Percentiles rank a stretch among this genome's conserved stretches.
Evolutionary conservation across 2,888 invertebrate species (phyloP).

Genomic region (Melieria omissa): DNA sequence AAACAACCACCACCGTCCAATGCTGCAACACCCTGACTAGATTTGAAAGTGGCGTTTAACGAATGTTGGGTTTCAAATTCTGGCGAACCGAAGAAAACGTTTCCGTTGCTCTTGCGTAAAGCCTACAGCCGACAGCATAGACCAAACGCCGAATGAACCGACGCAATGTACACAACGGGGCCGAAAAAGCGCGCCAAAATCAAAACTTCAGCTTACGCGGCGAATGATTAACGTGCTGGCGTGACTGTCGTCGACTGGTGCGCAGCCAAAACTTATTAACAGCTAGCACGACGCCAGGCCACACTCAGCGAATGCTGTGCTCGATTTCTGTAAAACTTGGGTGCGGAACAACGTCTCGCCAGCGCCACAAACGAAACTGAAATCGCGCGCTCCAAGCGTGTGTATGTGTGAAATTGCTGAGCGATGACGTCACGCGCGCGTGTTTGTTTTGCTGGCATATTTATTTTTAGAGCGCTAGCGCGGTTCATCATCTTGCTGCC

Average conservation of each 20-base stretch:
- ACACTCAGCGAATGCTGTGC: slow-evolving; percentile 11
- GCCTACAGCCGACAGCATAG: too few relatives aligned
- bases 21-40: too few relatives aligned
- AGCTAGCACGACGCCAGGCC: slow-evolving; percentile 17
- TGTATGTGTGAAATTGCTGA: slow-evolving; percentile 8
- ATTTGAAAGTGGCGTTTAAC: too few relatives aligned
- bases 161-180: background rate
- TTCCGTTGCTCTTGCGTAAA: too few relatives aligned
- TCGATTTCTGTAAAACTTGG: too few relatives aligned
- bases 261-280: background rate
- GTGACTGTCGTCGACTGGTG: too few relatives aligned
- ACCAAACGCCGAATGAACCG: too few relatives aligned
- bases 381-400: background rate
- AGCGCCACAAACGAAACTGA: slow-evolving; percentile 8
- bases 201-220: background rate
- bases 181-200: slow-evolving; percentile 27
- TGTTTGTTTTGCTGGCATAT: slow-evolving; percentile 16
- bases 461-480: slow-evolving; percentile 21
- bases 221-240: background rate
- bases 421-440: slow-evolving; percentile 28
- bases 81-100: too few relatives aligned
- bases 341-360: too few relatives aligned
- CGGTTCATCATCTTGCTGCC: slow-evolving; percentile 24
- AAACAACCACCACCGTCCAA: too few relatives aligned
- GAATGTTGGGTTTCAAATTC: too few relatives aligned